Evolutionary conservation across 2,888 invertebrate species (phyloP).

Genomic region (Neria commutata): DNA sequence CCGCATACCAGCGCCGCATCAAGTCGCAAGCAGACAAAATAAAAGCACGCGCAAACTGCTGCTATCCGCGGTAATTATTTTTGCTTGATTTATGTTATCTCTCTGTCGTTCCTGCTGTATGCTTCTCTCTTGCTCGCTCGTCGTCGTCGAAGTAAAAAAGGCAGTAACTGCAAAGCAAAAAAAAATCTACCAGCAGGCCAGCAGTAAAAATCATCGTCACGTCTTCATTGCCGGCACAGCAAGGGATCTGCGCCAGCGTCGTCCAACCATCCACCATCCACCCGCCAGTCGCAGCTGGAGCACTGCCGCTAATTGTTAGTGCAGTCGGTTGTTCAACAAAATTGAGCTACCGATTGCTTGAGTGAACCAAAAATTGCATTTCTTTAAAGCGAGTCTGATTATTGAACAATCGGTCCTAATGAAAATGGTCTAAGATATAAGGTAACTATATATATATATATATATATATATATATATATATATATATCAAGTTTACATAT

Average conservation of each 20-base stretch:
- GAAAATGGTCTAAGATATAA: no score
- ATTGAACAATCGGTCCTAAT: no score
- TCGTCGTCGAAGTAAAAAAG: background rate
- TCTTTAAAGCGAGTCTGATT: no score
- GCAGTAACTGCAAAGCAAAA: background rate
- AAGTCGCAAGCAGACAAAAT: slow-evolving; percentile 26
- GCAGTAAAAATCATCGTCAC: slow-evolving; percentile 1
- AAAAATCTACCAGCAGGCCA: slow-evolving; percentile 6
- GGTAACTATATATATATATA: no score
- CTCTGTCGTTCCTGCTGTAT: background rate
- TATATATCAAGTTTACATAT: no score
- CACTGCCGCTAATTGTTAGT: no score
- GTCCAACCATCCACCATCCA: background rate
- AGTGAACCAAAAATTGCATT: no score
- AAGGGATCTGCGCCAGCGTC: background rate
- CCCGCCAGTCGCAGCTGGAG: no score
- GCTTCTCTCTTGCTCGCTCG: background rate
- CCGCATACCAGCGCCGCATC: background rate
- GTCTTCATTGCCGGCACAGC: background rate
- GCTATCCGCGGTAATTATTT: slow-evolving; percentile 53
- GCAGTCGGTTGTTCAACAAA: no score
- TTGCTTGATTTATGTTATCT: slow-evolving; percentile 53
- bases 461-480: no score
- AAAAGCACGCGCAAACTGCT: slow-evolving; percentile 50
- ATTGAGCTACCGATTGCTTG: no score